Base-by-base conservation (phyloP, 2,113 vertebrate species). In the Oncorhynchus nerka region DNA sequence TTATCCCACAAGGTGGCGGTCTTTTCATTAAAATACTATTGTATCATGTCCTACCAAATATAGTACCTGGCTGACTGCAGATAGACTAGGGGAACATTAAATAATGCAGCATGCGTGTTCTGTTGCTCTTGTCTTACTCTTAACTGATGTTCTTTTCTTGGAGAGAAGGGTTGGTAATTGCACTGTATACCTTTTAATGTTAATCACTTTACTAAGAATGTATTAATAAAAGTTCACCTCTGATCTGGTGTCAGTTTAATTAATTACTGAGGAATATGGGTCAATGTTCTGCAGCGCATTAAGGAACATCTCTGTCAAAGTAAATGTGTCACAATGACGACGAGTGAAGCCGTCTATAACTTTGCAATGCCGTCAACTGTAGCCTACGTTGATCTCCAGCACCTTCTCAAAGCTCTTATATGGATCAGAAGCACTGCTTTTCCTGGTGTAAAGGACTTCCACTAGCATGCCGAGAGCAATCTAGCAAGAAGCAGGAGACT, bases 211-310 rank as follows among this genome's bases (percentile, higher is more conserved):
- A 80, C 34, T 62, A 11, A 87, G 75, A 87, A 82, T 89, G 81
- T 88, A 86, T 81, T 90, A 90, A 89, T 90, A 90, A 89, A 91
- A 57, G 12, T 1, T 77, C 76, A 83, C 69, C 77, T 26, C 16
- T 79, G 49, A 75, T 16, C n/a, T 70, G 12, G 8, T 49, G 22
- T 72, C 22, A 49, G 12, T 45, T 30, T 22, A 24, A 12, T 45
- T 3, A 15, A 24, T 49, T 28, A 20, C 30, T 68, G 30, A 68
- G 66, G 66, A 68, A 68, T 39, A 45, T 28, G 51, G 73, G 45
- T 81, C n/a, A n/a, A 45, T 45, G 9, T 3, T 45, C 39, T 45
- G 39, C 39, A 45, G 39, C 2, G 39, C 39, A 45, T 45, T 45
- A 45, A 45, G 9, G 9, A 45, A 11, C 39, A 45, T 45, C 9